Evolutionary conservation across 2,797 vertebrate genomes (phyloP).

Genomic region (Varecia variegata): DNA sequence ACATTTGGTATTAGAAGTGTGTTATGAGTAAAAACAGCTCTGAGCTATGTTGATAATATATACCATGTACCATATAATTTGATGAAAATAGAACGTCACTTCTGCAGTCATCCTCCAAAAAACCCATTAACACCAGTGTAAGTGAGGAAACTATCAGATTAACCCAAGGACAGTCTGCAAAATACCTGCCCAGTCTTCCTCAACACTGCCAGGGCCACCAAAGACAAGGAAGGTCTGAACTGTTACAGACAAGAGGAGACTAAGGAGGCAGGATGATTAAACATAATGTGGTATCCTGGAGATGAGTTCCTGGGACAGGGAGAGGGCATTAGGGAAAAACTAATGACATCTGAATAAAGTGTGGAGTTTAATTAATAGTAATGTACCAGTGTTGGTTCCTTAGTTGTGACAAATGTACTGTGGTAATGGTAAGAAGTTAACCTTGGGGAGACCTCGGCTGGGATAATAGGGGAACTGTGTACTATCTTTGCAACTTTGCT

Average conservation of each 20-base stretch:
- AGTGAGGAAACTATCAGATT: background rate
- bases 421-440: background rate
- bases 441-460: rapidly evolving
- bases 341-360: background rate
- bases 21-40: background rate
- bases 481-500: background rate
- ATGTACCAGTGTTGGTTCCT: background rate
- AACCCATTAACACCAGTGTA: background rate
- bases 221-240: background rate
- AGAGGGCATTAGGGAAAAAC: background rate
- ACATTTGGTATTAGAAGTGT: background rate
- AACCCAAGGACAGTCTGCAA: background rate
- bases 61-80: background rate
- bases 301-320: background rate
- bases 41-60: background rate
- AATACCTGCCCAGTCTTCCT: background rate
- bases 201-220: background rate
- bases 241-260: background rate
- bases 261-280: background rate
- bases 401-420: rapidly evolving
- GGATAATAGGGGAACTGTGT: background rate
- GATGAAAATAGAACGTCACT: background rate
- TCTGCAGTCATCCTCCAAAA: background rate
- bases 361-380: background rate
- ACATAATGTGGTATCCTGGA: background rate